Conservation (phyloP, 2,888 invertebrate species). For the Carterocephalus palaemon region DNA sequence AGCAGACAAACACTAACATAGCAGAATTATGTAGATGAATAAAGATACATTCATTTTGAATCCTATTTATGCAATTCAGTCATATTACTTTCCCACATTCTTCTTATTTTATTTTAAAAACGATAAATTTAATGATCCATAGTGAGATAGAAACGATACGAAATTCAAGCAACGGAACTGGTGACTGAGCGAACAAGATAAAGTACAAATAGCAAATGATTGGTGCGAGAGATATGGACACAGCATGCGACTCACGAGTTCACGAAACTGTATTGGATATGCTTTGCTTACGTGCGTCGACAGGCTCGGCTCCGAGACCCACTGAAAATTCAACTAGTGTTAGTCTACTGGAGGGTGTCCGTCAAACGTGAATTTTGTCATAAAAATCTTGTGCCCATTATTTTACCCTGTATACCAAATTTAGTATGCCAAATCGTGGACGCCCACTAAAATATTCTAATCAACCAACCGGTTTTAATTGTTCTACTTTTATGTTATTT, state of each 20-base stretch:
- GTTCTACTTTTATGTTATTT: constrained; percentile 33
- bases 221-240: constrained; percentile 59
- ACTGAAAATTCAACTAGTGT: constrained; percentile 73
- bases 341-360: constrained; percentile 66
- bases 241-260: constrained; percentile 73
- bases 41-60: too few species aligned
- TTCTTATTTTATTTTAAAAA: too few species aligned
- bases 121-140: too few species aligned
- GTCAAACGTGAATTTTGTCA: constrained; percentile 28
- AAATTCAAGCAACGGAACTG: constrained; percentile 29
- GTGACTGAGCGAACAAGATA: constrained; percentile 50
- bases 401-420: constrained; percentile 27
- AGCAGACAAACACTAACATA: too few species aligned
- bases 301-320: constrained; percentile 74
- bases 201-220: constrained; percentile 53
- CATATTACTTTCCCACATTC: too few species aligned
- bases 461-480: constrained; percentile 33
- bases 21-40: too few species aligned
- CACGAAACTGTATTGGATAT: constrained; percentile 58
- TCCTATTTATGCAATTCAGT: too few species aligned
- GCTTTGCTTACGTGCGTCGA: constrained; percentile 72
- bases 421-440: constrained; percentile 41
- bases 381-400: constrained; percentile 29
- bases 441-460: constrained; percentile 39
- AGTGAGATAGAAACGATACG: constrained; percentile 27